A percentile compares a stretch with the other conserved stretches of the same genome.
These are phyloP conservation scores for Noctua janthina DNA, from an alignment of 2,888 invertebrate species.

Conservation along the genomic window DNA sequence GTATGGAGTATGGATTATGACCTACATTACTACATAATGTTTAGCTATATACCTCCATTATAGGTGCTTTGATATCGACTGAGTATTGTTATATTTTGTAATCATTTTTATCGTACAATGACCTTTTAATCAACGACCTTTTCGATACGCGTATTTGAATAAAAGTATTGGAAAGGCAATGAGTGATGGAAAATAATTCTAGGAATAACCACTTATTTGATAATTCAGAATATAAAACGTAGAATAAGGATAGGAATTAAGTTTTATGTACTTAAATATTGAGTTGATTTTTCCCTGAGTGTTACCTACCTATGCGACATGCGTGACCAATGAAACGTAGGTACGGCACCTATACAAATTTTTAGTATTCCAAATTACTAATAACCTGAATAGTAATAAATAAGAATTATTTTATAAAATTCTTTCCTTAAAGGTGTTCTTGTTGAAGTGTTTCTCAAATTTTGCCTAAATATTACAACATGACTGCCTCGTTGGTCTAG, in stretches of 20 bases:
- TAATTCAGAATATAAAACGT: no score
- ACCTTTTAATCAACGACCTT: conserved; percentile 45
- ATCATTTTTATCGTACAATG: conserved; percentile 62
- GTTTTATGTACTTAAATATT: neutral
- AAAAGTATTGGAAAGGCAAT: conserved; percentile 28
- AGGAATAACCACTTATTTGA: conserved; percentile 12
- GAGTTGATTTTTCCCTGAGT: neutral
- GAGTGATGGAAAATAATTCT: neutral
- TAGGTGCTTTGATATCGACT: conserved; percentile 54
- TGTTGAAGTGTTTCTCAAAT: neutral
- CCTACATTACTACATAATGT: conserved; percentile 49
- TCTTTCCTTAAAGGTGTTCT: neutral
- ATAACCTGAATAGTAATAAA: neutral
- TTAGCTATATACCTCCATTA: conserved; percentile 15
- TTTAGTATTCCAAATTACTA: neutral
- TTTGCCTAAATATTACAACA: neutral
- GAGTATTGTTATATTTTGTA: conserved; percentile 52
- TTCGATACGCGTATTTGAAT: conserved; percentile 37
- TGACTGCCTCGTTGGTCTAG: no score
- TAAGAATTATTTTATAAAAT: neutral
- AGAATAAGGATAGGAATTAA: neutral
- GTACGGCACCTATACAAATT: neutral
- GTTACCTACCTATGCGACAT: neutral
- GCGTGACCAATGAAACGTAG: conserved; percentile 13
- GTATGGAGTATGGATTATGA: conserved; percentile 16